Conservation (phyloP, 2,888 invertebrate genomes). For the Pristionchus arcanus region DNA sequence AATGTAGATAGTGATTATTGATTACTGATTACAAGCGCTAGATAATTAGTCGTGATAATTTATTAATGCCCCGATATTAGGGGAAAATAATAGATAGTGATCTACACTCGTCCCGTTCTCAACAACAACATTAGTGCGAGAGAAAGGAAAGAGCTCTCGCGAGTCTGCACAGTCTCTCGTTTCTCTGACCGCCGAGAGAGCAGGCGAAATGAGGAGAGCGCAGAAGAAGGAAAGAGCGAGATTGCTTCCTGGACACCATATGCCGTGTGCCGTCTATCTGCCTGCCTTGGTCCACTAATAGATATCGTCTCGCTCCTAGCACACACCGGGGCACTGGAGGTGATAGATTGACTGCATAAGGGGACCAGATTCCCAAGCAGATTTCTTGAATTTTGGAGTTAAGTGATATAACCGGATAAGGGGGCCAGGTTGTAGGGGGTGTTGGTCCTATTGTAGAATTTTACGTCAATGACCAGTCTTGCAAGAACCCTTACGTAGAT, state of each 20-base stretch:
- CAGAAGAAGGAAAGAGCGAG: too few relatives aligned
- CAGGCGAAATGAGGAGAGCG: not conserved
- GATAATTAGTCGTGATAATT: not conserved
- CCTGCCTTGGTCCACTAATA: slow-evolving; percentile 6
- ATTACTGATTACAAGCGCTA: not conserved
- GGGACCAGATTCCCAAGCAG: not conserved
- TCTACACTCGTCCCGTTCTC: not conserved
- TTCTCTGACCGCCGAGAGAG: not conserved
- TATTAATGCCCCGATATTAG: not conserved
- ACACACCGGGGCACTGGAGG: not conserved
- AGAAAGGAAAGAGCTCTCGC: not conserved
- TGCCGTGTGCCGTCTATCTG: not conserved
- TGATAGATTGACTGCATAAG: not conserved
- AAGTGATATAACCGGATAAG: not conserved
- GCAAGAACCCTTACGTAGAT: too few relatives aligned
- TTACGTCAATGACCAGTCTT: too few relatives aligned
- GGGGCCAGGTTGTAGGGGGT: too few relatives aligned
- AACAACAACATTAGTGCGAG: slow-evolving; percentile 39
- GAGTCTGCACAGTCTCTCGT: not conserved
- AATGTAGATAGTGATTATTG: not conserved
- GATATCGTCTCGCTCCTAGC: not conserved
- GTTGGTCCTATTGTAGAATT: too few relatives aligned
- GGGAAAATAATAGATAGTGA: not conserved
- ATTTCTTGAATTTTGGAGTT: not conserved
- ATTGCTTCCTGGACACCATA: slow-evolving; percentile 41